phyloP scores from a whole-genome alignment of 2,888 invertebrate genomes.

The Marronus borbonicus region DNA sequence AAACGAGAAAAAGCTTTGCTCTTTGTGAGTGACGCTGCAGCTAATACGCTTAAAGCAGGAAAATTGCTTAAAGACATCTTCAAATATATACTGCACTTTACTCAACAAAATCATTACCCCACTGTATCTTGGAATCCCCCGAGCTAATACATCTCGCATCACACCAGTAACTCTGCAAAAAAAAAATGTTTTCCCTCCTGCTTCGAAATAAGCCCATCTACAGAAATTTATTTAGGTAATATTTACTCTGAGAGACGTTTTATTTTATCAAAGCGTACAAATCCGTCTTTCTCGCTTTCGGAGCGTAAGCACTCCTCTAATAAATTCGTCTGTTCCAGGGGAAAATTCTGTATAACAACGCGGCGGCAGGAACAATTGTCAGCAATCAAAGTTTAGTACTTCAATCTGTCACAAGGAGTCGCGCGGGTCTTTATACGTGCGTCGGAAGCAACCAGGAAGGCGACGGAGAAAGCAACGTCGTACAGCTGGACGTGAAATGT shows the following conservation, averaged over 20 bases:
- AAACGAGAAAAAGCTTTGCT: too few relatives aligned
- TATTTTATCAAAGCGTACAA: constrained; percentile 18
- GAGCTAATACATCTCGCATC: too few relatives aligned
- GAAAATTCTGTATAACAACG: constrained; percentile 84
- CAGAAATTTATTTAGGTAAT: constrained; percentile 25
- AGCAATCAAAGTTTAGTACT: constrained; percentile 93
- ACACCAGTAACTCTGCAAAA: not conserved
- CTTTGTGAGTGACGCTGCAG: too few relatives aligned
- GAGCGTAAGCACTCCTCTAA: constrained; percentile 8
- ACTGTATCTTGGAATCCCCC: too few relatives aligned
- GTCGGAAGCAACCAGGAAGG: constrained; percentile 91
- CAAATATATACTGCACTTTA: not conserved
- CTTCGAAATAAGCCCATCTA: not conserved
- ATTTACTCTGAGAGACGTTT: constrained; percentile 1
- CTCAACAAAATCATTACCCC: not conserved
- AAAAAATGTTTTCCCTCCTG: not conserved
- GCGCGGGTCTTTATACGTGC: constrained; percentile 89
- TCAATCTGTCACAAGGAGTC: constrained; percentile 84
- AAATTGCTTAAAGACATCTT: too few relatives aligned
- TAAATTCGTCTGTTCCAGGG: constrained; percentile 72
- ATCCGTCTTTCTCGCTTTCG: constrained; percentile 11
- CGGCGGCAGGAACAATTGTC: constrained; percentile 85
- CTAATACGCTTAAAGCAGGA: too few relatives aligned
- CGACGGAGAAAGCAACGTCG: constrained; percentile 89
- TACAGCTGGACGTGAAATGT: constrained; percentile 90